phyloP scores from a whole-genome alignment of 2,888 invertebrate genomes.

The Isoperla grammatica region DNA sequence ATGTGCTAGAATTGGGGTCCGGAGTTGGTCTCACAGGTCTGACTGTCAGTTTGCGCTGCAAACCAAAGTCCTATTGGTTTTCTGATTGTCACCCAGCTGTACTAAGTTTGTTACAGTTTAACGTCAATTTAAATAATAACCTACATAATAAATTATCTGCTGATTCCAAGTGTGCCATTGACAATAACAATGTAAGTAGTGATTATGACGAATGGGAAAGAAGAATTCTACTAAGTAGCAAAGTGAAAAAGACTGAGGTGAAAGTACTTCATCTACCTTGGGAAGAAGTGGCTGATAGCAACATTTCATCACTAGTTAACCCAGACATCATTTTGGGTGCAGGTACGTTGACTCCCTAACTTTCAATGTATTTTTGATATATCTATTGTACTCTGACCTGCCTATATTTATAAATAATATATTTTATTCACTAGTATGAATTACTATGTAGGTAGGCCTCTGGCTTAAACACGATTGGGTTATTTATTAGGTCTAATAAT shows the following conservation, averaged over 20 bases:
- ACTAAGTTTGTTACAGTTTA: constrained; percentile 55
- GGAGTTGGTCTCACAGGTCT: constrained; percentile 72
- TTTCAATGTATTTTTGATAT: no score
- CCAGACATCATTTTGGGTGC: constrained; percentile 28
- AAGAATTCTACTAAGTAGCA: background rate
- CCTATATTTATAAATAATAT: no score
- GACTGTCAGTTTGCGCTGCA: constrained; percentile 51
- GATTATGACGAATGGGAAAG: background rate
- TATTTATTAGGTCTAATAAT: no score
- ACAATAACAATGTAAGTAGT: background rate
- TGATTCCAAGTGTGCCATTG: background rate
- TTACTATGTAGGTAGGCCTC: no score
- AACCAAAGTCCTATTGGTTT: constrained; percentile 52
- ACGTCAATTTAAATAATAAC: constrained; percentile 53
- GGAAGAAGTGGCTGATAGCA: constrained; percentile 18
- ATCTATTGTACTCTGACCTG: no score
- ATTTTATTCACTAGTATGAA: no score
- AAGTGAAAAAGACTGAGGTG: constrained; percentile 14
- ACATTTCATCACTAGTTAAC: background rate
- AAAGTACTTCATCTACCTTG: constrained; percentile 24
- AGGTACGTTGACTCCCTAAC: constrained; percentile 17
- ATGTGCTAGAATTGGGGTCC: constrained; percentile 67
- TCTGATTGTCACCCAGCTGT: constrained; percentile 67
- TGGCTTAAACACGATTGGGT: no score
- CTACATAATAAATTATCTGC: background rate